A percentile compares a stretch with the other conserved stretches of the same genome.
These are phyloP conservation scores for Mixornis gularis DNA, from an alignment of 2,113 vertebrate genomes.

Conservation along the genomic window DNA sequence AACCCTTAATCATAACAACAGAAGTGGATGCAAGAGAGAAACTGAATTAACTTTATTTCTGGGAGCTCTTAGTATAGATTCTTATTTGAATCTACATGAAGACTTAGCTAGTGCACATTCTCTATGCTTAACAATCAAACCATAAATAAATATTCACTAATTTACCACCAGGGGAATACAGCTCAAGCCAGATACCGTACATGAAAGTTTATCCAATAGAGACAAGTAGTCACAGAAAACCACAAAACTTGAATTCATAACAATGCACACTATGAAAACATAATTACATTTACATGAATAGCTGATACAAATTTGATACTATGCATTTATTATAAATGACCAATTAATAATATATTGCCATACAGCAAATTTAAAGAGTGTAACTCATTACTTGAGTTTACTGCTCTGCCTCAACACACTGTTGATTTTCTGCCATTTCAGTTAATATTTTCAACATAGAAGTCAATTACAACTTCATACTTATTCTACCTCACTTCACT, in stretches of 20 bases:
- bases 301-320: slow-evolving; percentile 1
- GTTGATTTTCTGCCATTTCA: not conserved
- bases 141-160: not conserved
- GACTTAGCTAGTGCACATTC: not conserved
- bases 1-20: not conserved
- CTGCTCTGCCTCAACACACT: not conserved
- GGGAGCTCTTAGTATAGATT: not conserved
- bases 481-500: not conserved
- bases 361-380: slow-evolving; percentile 4
- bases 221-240: not conserved
- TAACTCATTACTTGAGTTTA: not conserved
- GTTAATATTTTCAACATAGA: not conserved
- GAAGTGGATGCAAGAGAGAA: not conserved
- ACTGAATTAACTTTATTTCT: not conserved
- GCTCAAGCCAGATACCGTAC: not conserved
- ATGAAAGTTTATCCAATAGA: not conserved
- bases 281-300: not conserved
- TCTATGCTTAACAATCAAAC: not conserved
- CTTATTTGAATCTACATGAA: not conserved
- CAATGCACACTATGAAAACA: not conserved
- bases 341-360: slow-evolving; percentile 34
- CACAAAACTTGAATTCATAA: not conserved
- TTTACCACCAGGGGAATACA: not conserved
- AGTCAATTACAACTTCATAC: not conserved
- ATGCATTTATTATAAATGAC: slow-evolving; percentile 21